These are phyloP conservation scores for Coregonus ussuriensis DNA, from an alignment of 2,797 vertebrate species.

Conservation along the genomic window DNA sequence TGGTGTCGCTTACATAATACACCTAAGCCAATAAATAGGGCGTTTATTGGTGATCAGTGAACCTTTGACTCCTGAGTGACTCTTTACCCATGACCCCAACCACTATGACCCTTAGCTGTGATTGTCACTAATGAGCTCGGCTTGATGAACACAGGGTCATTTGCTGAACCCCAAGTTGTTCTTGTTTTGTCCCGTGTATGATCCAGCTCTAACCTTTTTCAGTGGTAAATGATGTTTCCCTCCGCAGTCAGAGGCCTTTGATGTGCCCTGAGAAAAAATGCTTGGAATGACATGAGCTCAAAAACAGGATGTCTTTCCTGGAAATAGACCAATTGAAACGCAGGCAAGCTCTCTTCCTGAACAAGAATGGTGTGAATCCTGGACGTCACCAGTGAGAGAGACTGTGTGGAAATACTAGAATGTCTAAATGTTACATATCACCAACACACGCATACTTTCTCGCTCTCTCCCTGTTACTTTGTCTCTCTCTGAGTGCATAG, in stretches of 20 bases:
- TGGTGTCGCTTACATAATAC: too few relatives aligned
- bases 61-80: not conserved
- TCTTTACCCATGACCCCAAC: too few relatives aligned
- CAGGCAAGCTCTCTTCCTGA: conserved; percentile 4
- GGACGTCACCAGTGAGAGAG: conserved; percentile 28
- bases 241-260: conserved; percentile 28
- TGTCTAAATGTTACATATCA: not conserved
- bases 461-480: not conserved
- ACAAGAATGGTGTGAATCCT: conserved; percentile 27
- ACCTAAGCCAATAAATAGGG: too few relatives aligned
- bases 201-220: conserved; percentile 29
- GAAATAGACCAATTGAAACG: conserved; percentile 10
- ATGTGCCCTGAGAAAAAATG: conserved; percentile 35
- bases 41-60: too few relatives aligned
- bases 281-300: conserved; percentile 48
- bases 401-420: not conserved
- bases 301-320: conserved; percentile 53
- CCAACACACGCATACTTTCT: not conserved
- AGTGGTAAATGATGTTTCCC: conserved; percentile 25
- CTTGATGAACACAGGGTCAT: not conserved
- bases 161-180: not conserved
- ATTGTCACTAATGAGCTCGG: not conserved
- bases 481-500: not conserved
- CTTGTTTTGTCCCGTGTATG: not conserved
- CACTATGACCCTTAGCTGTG: too few relatives aligned